phyloP scores from a whole-genome alignment of 1,140 invertebrate genomes.

The Apis laboriosa region DNA sequence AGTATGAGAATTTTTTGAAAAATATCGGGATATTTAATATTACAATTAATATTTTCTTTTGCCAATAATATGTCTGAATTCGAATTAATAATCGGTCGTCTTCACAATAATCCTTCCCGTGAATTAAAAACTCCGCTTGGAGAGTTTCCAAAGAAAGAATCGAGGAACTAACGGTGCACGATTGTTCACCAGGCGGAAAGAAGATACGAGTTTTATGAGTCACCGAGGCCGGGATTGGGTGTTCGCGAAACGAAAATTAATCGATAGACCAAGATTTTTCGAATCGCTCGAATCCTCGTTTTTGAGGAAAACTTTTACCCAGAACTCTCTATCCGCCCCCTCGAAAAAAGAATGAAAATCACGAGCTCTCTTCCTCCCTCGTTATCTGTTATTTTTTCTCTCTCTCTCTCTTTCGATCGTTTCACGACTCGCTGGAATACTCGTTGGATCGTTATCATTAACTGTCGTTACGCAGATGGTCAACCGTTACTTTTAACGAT shows the following conservation, averaged over 20 bases:
- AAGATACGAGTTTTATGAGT: background rate
- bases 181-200: background rate
- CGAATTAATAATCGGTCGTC: too few species aligned
- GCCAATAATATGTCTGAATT: too few species aligned
- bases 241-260: conserved; percentile 26
- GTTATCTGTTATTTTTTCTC: background rate
- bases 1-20: too few species aligned
- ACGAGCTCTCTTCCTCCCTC: background rate
- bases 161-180: conserved; percentile 1
- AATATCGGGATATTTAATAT: too few species aligned
- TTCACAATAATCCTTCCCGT: background rate
- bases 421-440: background rate
- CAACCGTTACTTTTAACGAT: background rate
- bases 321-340: too few species aligned
- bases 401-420: background rate
- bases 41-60: too few species aligned
- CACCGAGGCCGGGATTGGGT: background rate
- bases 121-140: background rate
- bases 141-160: background rate
- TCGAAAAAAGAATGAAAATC: conserved; percentile 3
- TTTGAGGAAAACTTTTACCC: conserved; percentile 37
- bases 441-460: conserved; percentile 6
- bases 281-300: conserved; percentile 36
- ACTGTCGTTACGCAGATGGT: background rate
- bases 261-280: conserved; percentile 44